Percentiles rank a stretch among this genome's conserved stretches.
phyloP scores from a whole-genome alignment of 2,113 vertebrate genomes.

The Rostratula benghalensis region DNA sequence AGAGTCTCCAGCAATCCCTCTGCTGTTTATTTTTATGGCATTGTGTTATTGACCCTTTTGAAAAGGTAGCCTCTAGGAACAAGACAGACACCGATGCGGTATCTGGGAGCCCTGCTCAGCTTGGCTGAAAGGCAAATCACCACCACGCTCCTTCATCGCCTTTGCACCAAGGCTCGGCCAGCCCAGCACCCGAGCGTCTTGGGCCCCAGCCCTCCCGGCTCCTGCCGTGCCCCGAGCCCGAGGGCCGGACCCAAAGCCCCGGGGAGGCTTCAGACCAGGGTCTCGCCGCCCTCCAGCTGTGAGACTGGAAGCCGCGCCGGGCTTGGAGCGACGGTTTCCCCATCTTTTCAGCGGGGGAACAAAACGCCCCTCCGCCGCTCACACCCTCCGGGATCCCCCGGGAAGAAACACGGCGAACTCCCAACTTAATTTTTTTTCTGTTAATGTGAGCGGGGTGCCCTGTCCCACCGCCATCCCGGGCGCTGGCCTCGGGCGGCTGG shows the following conservation, averaged over 20 bases:
- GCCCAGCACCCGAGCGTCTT: not conserved
- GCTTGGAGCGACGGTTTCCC: fast-evolving
- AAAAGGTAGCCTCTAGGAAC: not conserved
- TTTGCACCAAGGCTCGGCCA: not conserved
- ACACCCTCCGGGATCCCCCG: not conserved
- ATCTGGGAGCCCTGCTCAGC: fast-evolving
- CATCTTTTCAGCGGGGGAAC: too few species aligned
- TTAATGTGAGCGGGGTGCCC: not conserved
- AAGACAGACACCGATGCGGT: fast-evolving
- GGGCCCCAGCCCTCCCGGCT: fast-evolving
- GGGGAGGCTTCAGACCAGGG: fast-evolving
- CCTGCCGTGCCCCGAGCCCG: not conserved
- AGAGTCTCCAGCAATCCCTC: not conserved
- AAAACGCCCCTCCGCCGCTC: not conserved
- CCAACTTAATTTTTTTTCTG: not conserved
- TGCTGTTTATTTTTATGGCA: not conserved
- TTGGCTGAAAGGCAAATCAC: not conserved
- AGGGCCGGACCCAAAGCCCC: not conserved
- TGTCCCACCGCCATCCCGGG: not conserved
- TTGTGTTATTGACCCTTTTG: fast-evolving
- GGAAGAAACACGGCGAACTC: not conserved
- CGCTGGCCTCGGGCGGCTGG: not conserved
- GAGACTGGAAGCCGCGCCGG: fast-evolving
- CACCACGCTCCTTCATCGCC: not conserved
- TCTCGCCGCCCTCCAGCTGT: not conserved